Evolutionary conservation across 2,888 invertebrate genomes (phyloP).

Genomic region (Lithophane ornitopus): DNA sequence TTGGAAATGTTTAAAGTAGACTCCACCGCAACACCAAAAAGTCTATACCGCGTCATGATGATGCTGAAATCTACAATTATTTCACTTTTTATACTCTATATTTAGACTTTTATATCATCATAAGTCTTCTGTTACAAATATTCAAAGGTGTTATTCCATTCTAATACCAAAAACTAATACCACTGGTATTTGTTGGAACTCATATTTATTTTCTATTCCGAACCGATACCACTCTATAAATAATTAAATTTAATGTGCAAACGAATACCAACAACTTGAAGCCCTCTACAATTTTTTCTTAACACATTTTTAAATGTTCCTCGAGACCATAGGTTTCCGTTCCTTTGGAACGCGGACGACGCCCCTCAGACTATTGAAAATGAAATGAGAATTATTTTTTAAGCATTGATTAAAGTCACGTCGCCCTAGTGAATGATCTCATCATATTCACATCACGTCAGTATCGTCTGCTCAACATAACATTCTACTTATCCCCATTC

Average conservation of each 20-base stretch:
- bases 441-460: constrained; percentile 27
- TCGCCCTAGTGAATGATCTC: background rate
- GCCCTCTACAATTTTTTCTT: background rate
- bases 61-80: background rate
- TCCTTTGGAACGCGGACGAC: background rate
- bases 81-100: background rate
- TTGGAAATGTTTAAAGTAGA: background rate
- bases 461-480: constrained; percentile 23
- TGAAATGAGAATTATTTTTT: background rate
- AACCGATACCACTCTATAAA: too few species aligned
- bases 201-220: too few species aligned
- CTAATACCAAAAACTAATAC: too few species aligned
- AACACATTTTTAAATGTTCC: too few species aligned
- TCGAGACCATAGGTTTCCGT: too few species aligned
- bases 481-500: constrained; percentile 33
- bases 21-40: too few species aligned
- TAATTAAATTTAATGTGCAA: too few species aligned
- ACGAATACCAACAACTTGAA: too few species aligned
- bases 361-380: background rate
- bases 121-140: background rate
- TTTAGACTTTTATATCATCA: background rate
- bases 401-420: background rate
- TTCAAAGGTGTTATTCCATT: too few species aligned
- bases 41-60: background rate
- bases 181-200: too few species aligned